Conservation (phyloP, 2,113 vertebrate species). For the Sula dactylatra region DNA sequence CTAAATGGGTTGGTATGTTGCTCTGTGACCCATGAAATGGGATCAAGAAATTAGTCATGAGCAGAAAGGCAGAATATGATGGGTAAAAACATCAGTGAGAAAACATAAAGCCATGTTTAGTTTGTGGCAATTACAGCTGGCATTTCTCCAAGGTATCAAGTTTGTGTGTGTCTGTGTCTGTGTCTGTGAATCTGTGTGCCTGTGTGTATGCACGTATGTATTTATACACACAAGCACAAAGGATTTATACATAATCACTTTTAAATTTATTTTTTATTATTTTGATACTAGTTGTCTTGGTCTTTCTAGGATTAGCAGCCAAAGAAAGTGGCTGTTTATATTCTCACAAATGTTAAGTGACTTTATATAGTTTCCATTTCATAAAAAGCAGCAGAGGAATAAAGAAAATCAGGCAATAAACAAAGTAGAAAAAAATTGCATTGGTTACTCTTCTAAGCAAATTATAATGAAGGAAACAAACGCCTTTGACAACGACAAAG, state of each 20-base stretch:
- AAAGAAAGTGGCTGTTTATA: not conserved
- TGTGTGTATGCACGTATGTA: not conserved
- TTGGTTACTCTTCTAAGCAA: not conserved
- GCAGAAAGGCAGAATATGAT: constrained; percentile 36
- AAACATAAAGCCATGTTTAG: constrained; percentile 16
- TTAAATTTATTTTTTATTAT: not conserved
- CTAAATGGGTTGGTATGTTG: constrained; percentile 4
- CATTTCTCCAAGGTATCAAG: not conserved
- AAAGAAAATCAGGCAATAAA: not conserved
- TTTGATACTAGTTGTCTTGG: not conserved
- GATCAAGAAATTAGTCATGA: constrained; percentile 11
- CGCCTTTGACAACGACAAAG: not conserved
- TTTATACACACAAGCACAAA: not conserved
- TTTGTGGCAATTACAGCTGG: not conserved
- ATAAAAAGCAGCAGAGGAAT: not conserved
- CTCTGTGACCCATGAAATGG: constrained; percentile 21
- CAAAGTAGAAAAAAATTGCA: not conserved
- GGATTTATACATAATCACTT: not conserved
- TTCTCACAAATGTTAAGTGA: not conserved
- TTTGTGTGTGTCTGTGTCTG: not conserved
- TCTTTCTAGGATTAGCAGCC: not conserved
- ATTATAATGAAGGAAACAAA: not conserved
- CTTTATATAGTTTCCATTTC: not conserved
- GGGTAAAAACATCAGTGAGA: constrained; percentile 19
- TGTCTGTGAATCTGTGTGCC: not conserved